These are phyloP conservation scores for Nicator chloris DNA, from an alignment of 2,113 vertebrate species.

Conservation along the genomic window DNA sequence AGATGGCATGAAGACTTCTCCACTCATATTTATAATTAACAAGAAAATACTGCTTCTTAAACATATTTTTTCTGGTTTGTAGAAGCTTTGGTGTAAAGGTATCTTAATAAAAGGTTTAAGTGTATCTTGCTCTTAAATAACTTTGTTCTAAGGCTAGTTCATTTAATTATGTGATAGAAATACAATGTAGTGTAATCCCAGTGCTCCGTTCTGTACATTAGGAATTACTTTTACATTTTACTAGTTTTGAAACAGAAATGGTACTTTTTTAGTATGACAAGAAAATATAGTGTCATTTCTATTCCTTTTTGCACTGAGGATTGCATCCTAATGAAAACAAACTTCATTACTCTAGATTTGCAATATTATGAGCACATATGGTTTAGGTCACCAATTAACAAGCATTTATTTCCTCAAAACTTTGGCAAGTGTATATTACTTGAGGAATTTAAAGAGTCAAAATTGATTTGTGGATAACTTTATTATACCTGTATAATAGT, in stretches of 20 bases:
- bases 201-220: neutral
- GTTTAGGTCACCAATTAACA: neutral
- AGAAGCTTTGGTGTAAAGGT: neutral
- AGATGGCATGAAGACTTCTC: neutral
- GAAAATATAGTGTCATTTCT: neutral
- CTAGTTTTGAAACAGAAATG: neutral
- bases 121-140: neutral
- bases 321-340: neutral
- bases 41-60: neutral
- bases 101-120: neutral
- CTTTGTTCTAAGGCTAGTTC: neutral
- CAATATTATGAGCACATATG: neutral
- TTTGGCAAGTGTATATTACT: neutral
- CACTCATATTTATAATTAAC: neutral
- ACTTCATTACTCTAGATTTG: neutral
- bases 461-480: neutral
- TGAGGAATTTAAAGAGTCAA: neutral
- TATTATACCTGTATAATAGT: neutral
- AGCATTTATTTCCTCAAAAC: neutral
- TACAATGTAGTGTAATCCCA: neutral
- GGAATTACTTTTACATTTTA: neutral
- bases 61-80: neutral
- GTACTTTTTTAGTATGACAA: neutral
- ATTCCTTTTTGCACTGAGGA: neutral
- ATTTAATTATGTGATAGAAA: neutral